Evolutionary conservation across 2,113 vertebrate species (phyloP).

Genomic region (Hippolais icterina): DNA sequence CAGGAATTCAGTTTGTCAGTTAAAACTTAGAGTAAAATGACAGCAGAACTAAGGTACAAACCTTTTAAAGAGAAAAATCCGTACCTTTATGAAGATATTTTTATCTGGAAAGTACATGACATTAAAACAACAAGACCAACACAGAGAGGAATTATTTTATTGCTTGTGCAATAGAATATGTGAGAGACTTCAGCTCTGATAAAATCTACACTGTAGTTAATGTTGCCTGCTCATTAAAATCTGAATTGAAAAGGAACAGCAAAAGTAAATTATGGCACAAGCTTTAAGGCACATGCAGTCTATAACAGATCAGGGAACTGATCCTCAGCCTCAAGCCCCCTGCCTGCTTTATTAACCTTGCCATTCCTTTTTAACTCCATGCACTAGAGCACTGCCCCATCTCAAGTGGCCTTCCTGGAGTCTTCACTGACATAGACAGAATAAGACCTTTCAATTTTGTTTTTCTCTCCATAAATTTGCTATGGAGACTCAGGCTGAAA

Average conservation of each 20-base stretch:
- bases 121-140: neutral
- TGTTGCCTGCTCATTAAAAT: neutral
- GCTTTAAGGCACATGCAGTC: accelerated
- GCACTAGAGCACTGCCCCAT: neutral
- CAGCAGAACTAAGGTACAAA: neutral
- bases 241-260: neutral
- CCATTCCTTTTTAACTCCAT: neutral
- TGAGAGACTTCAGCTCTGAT: neutral
- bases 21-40: neutral
- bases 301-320: neutral
- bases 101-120: neutral
- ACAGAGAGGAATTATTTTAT: neutral
- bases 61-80: neutral
- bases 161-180: neutral
- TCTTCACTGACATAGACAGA: neutral
- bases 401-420: neutral
- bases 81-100: neutral
- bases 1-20: neutral
- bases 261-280: neutral
- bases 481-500: neutral
- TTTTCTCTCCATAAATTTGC: neutral
- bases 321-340: neutral
- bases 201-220: neutral
- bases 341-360: neutral
- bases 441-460: neutral